Evolutionary conservation across 1,140 invertebrate genomes (phyloP).

Genomic region (Rhynchophorus ferrugineus): DNA sequence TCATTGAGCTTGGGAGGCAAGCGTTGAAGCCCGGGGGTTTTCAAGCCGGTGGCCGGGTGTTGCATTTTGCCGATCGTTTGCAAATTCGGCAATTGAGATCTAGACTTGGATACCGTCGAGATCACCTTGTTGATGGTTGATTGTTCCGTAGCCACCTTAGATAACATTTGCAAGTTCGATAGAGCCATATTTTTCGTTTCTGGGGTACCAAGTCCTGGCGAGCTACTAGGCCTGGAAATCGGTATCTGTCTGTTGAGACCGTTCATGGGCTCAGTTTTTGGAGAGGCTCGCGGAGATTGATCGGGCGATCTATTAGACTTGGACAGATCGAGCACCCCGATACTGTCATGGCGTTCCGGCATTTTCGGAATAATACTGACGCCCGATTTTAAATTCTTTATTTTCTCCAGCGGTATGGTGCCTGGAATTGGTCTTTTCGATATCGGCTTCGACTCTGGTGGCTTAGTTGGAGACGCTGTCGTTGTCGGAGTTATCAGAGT

Average conservation of each 20-base stretch:
- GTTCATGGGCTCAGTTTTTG: conserved; percentile 24
- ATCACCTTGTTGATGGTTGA: conserved; percentile 28
- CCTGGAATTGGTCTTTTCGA: conserved; percentile 36
- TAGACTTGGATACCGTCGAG: conserved; percentile 19
- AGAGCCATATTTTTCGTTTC: conserved; percentile 27
- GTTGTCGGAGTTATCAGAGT: conserved; percentile 32
- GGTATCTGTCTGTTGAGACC: conserved; percentile 21
- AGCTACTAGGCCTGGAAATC: conserved; percentile 9
- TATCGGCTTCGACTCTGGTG: conserved; percentile 11
- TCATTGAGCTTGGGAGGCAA: conserved; percentile 36
- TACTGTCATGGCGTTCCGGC: conserved; percentile 29
- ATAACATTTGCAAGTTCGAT: conserved; percentile 39
- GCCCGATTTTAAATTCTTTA: conserved; percentile 36
- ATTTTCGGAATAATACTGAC: conserved; percentile 38
- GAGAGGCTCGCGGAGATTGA: conserved; percentile 18
- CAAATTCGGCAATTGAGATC: conserved; percentile 32
- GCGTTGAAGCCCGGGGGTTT: conserved; percentile 26
- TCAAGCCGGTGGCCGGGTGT: conserved; percentile 2
- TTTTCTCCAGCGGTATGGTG: conserved; percentile 37
- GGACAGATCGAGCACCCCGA: conserved; percentile 35
- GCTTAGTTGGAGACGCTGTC: conserved; percentile 12
- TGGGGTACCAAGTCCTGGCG: conserved; percentile 3
- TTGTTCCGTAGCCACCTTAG: conserved; percentile 36
- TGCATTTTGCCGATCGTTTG: conserved; percentile 29
- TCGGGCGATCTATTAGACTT: conserved; percentile 27